Evolutionary conservation across 1,140 invertebrate genomes (phyloP).

Genomic region (Caenorhabditis latens): DNA sequence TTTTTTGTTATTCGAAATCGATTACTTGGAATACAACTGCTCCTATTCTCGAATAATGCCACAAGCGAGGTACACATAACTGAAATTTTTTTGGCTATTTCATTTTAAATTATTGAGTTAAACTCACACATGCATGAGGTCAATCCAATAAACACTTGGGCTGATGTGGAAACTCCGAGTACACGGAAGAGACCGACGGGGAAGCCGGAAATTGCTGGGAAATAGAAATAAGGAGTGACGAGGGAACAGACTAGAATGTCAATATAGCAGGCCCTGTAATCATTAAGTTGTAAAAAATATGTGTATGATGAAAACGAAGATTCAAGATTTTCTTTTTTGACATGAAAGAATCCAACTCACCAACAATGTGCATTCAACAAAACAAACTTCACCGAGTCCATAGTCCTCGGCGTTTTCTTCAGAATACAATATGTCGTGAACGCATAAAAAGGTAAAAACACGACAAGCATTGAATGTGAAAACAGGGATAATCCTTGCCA

Average conservation of each 20-base stretch:
- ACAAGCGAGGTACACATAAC: conserved; percentile 16
- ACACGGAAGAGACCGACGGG: conserved; percentile 5
- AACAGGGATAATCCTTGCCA: conserved; percentile 14
- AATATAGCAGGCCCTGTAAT: background rate
- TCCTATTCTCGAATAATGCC: conserved; percentile 38
- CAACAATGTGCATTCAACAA: conserved; percentile 6
- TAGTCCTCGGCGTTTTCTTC: conserved; percentile 6
- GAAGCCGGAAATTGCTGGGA: conserved; percentile 24
- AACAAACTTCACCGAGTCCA: conserved; percentile 5
- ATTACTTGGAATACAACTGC: conserved; percentile 17
- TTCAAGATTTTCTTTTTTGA: no score
- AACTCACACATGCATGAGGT: conserved; percentile 8
- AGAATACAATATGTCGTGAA: conserved; percentile 23
- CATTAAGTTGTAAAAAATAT: no score
- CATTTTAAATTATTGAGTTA: no score
- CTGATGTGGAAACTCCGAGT: background rate
- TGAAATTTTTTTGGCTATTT: no score
- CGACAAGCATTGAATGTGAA: background rate
- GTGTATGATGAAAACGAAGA: no score
- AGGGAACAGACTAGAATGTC: conserved; percentile 33
- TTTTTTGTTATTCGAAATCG: conserved; percentile 23
- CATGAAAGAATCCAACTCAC: background rate
- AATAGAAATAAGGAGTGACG: conserved; percentile 26
- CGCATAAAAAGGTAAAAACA: background rate
- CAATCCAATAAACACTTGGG: conserved; percentile 9